Conservation (phyloP, 1,140 invertebrate species). For the Radopholus similis region DNA sequence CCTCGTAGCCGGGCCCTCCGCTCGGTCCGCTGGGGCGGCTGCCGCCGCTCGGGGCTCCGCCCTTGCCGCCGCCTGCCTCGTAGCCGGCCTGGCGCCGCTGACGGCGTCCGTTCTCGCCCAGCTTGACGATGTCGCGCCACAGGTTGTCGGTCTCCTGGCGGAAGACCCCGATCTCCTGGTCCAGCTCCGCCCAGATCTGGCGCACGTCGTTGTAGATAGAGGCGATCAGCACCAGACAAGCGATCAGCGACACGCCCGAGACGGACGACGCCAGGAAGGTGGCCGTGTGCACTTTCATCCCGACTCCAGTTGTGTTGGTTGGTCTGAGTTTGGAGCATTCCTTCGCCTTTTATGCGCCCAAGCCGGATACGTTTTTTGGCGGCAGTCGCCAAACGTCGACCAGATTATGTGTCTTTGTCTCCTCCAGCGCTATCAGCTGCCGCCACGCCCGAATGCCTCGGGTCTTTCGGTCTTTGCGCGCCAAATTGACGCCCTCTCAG, state of each 20-base stretch:
- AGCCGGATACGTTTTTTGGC: too few species aligned
- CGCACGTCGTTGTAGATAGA: constrained; percentile 55
- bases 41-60: background rate
- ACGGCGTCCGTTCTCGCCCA: constrained; percentile 27
- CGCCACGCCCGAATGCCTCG: too few species aligned
- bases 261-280: constrained; percentile 58
- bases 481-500: too few species aligned
- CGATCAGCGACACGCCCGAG: constrained; percentile 49
- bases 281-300: constrained; percentile 59
- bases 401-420: too few species aligned
- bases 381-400: too few species aligned
- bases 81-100: constrained; percentile 43
- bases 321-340: too few species aligned
- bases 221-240: constrained; percentile 45
- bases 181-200: constrained; percentile 53
- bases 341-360: too few species aligned
- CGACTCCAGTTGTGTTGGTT: too few species aligned
- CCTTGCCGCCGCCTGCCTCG: constrained; percentile 16
- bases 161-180: constrained; percentile 52
- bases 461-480: too few species aligned
- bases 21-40: background rate
- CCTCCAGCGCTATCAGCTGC: too few species aligned
- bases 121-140: constrained; percentile 49
- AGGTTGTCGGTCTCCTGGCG: constrained; percentile 54
- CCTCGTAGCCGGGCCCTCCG: background rate